Percentiles rank a stretch among this genome's conserved stretches.
Conservation (phyloP, 2,113 vertebrate species). For the Sorex araneus region DNA sequence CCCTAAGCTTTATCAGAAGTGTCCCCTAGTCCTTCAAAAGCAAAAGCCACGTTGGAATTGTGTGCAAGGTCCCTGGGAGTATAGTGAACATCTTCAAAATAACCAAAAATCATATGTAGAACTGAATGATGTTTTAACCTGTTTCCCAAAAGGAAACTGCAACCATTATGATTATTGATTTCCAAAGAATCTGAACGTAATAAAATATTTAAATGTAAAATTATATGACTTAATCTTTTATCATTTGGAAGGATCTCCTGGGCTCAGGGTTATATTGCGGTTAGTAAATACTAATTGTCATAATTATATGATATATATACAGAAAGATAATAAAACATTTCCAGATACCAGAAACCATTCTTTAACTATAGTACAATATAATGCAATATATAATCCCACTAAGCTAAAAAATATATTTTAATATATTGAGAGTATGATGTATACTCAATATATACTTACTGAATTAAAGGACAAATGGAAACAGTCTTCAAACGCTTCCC, state of each 20-base stretch:
- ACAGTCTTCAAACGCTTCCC: not conserved
- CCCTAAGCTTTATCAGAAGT: too few relatives aligned
- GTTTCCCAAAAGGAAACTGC: conserved; percentile 30
- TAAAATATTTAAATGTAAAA: conserved; percentile 61
- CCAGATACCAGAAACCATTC: conserved; percentile 35
- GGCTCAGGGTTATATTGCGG: not conserved
- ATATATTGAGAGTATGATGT: not conserved
- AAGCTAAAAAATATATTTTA: conserved; percentile 55
- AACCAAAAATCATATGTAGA: conserved; percentile 19
- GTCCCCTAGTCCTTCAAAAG: too few relatives aligned
- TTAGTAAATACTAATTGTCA: conserved; percentile 49
- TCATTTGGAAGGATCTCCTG: conserved; percentile 47
- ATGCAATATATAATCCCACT: conserved; percentile 21
- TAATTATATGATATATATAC: conserved; percentile 15
- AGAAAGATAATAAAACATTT: conserved; percentile 36
- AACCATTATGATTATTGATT: conserved; percentile 44
- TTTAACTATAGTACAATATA: conserved; percentile 38
- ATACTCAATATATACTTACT: not conserved
- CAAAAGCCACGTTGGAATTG: too few relatives aligned
- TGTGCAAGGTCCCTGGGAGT: too few relatives aligned
- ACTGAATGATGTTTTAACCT: conserved; percentile 35
- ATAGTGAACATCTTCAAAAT: too few relatives aligned
- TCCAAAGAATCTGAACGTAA: conserved; percentile 58
- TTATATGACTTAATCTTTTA: conserved; percentile 28
- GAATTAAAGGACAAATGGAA: conserved; percentile 61